Base-by-base conservation (phyloP, 2,113 vertebrate species). In the Diadophis punctatus region DNA sequence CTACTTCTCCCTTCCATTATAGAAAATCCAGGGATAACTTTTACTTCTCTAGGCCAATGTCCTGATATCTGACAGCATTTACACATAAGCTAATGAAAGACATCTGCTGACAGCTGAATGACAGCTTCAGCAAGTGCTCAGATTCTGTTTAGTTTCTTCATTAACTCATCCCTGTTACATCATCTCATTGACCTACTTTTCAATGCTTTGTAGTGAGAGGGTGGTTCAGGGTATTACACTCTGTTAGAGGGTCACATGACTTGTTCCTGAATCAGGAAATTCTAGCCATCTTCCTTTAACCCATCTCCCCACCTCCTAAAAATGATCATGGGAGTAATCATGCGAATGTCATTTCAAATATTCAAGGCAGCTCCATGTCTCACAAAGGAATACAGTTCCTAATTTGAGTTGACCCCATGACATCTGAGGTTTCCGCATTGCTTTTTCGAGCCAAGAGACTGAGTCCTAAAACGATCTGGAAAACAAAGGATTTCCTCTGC, bases 331-430 rank as follows among this genome's bases (percentile, higher is more conserved):
- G 39, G 87, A 85, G 27, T 55, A 52, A 92, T 88, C 86, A 88
- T 88, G 60, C 30, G 60, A 88, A 90, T 89, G 91, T 85, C 43
- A 92, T 92, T 89, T 89, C 87, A 92, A 55, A 90, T 84, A 90
- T 92, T 89, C 88, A 86, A 92, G 58, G 91, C 68, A 90, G 91
- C 53, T 92, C 68, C 52, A 85, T 58, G 39, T 51, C 58, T 58
- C 68, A 49, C 68, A 92, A 80, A 51, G 74, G 68, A 80, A 56
- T 49, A 89, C 8, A 48, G 68, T 92, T 90, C 43, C 88, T 90
- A 89, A 90, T 46, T 60, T 58, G 88, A 90, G 68, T 55, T 56
- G 88, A 89, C 87, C 87, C 39, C 68, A 34, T 92, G 91, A 89
- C 88, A 92, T 92, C 52, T 60, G 52, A 92, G 52, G 87, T 49